Evolutionary conservation across 2,113 vertebrate species (phyloP).

Genomic region (Aphelocoma coerulescens): DNA sequence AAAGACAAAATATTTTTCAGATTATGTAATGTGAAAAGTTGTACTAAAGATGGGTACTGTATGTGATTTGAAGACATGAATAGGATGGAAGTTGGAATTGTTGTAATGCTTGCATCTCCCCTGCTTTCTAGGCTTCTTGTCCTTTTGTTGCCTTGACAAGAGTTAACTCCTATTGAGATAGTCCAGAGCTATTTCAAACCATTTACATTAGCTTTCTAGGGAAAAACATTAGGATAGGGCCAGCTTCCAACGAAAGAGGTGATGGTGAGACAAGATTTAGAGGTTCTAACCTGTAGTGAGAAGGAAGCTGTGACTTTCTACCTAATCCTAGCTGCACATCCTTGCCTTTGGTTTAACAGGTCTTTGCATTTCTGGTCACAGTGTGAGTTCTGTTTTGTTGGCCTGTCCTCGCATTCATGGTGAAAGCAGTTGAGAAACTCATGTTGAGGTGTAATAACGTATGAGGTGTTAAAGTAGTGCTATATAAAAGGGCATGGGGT

Average conservation of each 20-base stretch:
- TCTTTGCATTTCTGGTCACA: background rate
- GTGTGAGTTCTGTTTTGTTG: background rate
- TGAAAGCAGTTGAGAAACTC: background rate
- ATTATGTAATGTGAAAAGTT: background rate
- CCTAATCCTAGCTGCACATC: background rate
- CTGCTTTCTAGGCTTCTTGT: background rate
- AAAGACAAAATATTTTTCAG: slow-evolving; percentile 36
- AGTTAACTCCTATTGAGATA: background rate
- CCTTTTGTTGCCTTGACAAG: background rate
- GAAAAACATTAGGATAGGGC: background rate
- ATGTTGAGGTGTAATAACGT: background rate
- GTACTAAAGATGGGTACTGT: background rate
- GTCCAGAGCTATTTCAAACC: background rate
- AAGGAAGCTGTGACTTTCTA: background rate
- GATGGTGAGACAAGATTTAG: background rate
- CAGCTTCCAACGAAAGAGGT: background rate
- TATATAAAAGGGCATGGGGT: too few relatives aligned
- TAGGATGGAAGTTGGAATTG: background rate
- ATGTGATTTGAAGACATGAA: background rate
- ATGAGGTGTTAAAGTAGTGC: background rate
- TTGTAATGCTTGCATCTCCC: background rate
- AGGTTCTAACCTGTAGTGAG: background rate
- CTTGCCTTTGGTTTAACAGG: background rate
- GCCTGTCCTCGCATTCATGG: background rate
- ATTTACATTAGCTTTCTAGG: background rate